These are phyloP conservation scores for Enteromius paludinosus DNA, from an alignment of 2,797 vertebrate genomes.

Conservation along the genomic window DNA sequence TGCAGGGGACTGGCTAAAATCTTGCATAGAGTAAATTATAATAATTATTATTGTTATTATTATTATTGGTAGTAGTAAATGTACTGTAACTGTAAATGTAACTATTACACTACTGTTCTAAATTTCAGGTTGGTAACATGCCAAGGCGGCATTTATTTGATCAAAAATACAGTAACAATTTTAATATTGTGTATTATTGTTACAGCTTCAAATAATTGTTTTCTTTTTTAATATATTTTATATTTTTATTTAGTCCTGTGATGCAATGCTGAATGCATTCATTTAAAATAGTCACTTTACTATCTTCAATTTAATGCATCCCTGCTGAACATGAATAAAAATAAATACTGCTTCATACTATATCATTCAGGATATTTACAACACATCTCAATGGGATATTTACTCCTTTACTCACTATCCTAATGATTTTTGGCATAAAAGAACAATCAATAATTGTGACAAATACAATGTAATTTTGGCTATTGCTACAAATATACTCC, in stretches of 20 bases:
- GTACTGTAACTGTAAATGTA: not conserved
- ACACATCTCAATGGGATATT: no score
- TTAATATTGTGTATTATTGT: not conserved
- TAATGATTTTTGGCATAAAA: no score
- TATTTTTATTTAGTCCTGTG: not conserved
- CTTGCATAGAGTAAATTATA: not conserved
- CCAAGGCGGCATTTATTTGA: not conserved
- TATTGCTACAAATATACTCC: no score
- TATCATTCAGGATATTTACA: no score
- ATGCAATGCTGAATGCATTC: not conserved
- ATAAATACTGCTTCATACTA: no score
- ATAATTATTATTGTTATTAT: not conserved
- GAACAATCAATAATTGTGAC: no score
- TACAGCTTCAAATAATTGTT: not conserved
- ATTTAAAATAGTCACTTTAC: not conserved
- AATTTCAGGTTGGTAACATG: not conserved
- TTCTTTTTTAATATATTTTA: not conserved
- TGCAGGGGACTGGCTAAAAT: not conserved
- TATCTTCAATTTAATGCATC: not conserved
- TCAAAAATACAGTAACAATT: not conserved
- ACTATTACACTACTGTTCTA: not conserved
- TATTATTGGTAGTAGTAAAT: not conserved
- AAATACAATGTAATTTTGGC: no score
- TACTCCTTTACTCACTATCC: no score
- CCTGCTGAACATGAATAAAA: not conserved